Percentiles rank a stretch among this genome's conserved stretches.
Conservation (phyloP, 2,113 vertebrate species). For the Oxygymnocypris stewartii region DNA sequence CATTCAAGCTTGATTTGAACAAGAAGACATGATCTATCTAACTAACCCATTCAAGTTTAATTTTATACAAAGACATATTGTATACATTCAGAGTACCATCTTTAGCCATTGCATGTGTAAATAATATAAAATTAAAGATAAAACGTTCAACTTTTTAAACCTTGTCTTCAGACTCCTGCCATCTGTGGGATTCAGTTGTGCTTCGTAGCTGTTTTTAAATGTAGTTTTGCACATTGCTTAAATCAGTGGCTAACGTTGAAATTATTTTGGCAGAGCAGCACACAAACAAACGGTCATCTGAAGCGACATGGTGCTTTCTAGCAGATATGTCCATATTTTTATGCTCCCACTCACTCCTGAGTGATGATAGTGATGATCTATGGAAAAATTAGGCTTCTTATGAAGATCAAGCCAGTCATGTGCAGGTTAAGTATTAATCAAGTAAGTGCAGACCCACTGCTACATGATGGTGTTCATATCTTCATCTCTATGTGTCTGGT, state of each 20-base stretch:
- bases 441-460: slow-evolving; percentile 5
- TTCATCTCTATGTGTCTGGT: background rate
- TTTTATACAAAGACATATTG: too few relatives aligned
- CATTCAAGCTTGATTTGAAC: too few relatives aligned
- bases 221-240: background rate
- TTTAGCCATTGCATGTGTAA: too few relatives aligned
- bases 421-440: slow-evolving; percentile 7
- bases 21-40: too few relatives aligned
- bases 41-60: background rate
- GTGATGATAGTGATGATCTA: slow-evolving; percentile 9
- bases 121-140: background rate
- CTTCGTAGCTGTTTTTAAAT: background rate
- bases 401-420: slow-evolving; percentile 4
- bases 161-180: background rate
- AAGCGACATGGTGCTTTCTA: background rate
- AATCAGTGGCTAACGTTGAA: background rate
- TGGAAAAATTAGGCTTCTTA: slow-evolving; percentile 2
- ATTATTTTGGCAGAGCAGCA: background rate
- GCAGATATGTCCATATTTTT: background rate
- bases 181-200: background rate
- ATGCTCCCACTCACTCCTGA: background rate
- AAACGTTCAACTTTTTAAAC: background rate
- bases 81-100: too few relatives aligned
- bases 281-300: background rate
- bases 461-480: background rate